These are phyloP conservation scores for Zaprionus bogoriensis DNA, from an alignment of 2,888 invertebrate species.

Conservation along the genomic window DNA sequence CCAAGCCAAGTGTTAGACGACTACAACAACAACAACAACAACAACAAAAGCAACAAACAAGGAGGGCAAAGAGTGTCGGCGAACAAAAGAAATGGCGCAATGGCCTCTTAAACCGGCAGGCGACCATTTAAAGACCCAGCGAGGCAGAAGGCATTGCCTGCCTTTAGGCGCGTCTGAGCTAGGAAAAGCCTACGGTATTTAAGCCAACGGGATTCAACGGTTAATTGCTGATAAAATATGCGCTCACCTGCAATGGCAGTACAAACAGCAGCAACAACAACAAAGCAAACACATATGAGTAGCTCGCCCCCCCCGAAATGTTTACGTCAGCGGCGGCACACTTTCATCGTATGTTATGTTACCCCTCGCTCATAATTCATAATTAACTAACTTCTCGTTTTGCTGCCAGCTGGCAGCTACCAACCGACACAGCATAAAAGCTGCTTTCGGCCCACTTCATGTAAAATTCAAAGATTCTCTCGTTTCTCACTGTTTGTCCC, in stretches of 20 bases:
- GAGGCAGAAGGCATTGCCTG: constrained; percentile 31
- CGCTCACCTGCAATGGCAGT: constrained; percentile 41
- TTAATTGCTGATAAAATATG: constrained; percentile 66
- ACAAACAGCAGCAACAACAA: constrained; percentile 15
- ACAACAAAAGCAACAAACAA: background rate
- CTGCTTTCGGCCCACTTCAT: constrained; percentile 13
- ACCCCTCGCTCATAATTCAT: constrained; percentile 40
- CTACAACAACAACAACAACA: constrained; percentile 3
- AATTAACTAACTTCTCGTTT: constrained; percentile 55
- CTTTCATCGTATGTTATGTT: constrained; percentile 23
- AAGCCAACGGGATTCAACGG: constrained; percentile 47
- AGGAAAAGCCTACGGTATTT: constrained; percentile 23
- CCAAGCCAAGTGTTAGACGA: constrained; percentile 25
- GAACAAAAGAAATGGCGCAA: constrained; percentile 14
- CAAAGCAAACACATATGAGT: constrained; percentile 29
- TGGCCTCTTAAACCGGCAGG: constrained; percentile 15
- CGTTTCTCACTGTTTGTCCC: background rate
- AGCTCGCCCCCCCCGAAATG: constrained; percentile 2
- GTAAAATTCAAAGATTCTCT: constrained; percentile 19
- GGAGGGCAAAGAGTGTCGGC: constrained; percentile 8
- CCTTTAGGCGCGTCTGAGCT: constrained; percentile 16
- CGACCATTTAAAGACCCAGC: constrained; percentile 33
- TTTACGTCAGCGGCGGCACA: constrained; percentile 12
- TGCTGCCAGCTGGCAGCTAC: constrained; percentile 41
- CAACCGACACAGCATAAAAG: constrained; percentile 11